These are phyloP conservation scores for Rhyacophila evoluta DNA, from an alignment of 2,888 invertebrate species.

Conservation along the genomic window DNA sequence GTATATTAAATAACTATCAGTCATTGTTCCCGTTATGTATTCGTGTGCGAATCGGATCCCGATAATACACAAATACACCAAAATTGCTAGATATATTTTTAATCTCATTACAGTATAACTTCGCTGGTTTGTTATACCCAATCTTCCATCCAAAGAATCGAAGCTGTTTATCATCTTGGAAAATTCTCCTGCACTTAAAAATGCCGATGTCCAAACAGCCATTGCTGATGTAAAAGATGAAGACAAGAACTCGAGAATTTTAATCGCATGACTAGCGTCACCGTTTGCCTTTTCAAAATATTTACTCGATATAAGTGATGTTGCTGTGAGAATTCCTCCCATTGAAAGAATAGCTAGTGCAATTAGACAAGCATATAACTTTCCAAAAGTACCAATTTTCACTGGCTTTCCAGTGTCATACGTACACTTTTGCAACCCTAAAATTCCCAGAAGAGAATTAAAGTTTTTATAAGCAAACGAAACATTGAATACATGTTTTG, in stretches of 20 bases:
- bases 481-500: neutral
- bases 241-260: constrained; percentile 17
- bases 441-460: constrained; percentile 10
- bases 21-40: neutral
- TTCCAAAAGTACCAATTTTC: neutral
- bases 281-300: neutral
- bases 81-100: neutral
- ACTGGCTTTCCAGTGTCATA: neutral
- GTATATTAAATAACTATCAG: neutral
- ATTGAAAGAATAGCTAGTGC: constrained; percentile 1
- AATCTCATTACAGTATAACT: neutral
- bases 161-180: constrained; percentile 35
- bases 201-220: constrained; percentile 29
- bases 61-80: neutral
- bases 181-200: constrained; percentile 14
- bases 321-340: neutral
- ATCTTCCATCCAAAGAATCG: constrained; percentile 19
- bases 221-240: constrained; percentile 27
- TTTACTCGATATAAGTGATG: neutral
- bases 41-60: neutral
- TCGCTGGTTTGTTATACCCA: neutral
- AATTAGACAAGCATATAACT: neutral
- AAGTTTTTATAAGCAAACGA: constrained; percentile 6
- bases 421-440: constrained; percentile 30
- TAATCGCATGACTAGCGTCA: constrained; percentile 31